phyloP scores from a whole-genome alignment of 2,888 invertebrate species.

The Amiota communis region DNA sequence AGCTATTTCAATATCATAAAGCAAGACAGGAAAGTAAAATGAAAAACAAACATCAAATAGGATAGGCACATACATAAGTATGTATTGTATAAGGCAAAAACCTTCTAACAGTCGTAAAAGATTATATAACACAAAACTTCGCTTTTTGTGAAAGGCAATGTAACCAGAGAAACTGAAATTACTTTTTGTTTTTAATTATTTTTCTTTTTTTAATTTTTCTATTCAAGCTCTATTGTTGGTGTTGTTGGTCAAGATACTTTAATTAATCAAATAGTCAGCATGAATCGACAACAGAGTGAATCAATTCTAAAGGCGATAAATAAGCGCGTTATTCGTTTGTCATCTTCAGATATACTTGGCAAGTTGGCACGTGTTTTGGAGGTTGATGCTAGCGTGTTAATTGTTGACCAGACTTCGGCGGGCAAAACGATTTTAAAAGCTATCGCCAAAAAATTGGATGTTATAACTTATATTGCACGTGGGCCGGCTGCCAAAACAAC shows the following conservation, averaged over 20 bases:
- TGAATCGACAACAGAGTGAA: slow-evolving; percentile 57
- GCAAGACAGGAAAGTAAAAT: too few relatives aligned
- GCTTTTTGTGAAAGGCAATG: too few relatives aligned
- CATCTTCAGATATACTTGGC: slow-evolving; percentile 80
- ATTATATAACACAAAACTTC: too few relatives aligned
- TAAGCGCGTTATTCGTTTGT: slow-evolving; percentile 83
- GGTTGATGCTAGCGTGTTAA: slow-evolving; percentile 83
- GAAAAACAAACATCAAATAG: too few relatives aligned
- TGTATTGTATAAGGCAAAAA: too few relatives aligned
- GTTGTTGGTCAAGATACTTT: slow-evolving; percentile 61
- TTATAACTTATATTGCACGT: slow-evolving; percentile 77
- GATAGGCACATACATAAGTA: too few relatives aligned
- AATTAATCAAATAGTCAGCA: slow-evolving; percentile 65
- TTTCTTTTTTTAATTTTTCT: slow-evolving; percentile 6
- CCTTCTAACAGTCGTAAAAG: too few relatives aligned
- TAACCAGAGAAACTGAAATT: neutral
- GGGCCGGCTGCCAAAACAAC: slow-evolving; percentile 30
- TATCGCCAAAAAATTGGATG: slow-evolving; percentile 81
- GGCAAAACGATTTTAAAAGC: slow-evolving; percentile 78
- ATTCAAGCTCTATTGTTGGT: slow-evolving; percentile 55
- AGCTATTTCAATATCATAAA: too few relatives aligned
- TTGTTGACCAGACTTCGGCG: slow-evolving; percentile 72
- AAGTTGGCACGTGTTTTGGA: slow-evolving; percentile 86
- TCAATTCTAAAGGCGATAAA: slow-evolving; percentile 79
- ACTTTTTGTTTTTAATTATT: slow-evolving; percentile 1